A percentile compares a stretch with the other conserved stretches of the same genome.
Evolutionary conservation across 92 coral and sea anemone genomes (phyloP).

Genomic region (Blastomussa wellsi): DNA sequence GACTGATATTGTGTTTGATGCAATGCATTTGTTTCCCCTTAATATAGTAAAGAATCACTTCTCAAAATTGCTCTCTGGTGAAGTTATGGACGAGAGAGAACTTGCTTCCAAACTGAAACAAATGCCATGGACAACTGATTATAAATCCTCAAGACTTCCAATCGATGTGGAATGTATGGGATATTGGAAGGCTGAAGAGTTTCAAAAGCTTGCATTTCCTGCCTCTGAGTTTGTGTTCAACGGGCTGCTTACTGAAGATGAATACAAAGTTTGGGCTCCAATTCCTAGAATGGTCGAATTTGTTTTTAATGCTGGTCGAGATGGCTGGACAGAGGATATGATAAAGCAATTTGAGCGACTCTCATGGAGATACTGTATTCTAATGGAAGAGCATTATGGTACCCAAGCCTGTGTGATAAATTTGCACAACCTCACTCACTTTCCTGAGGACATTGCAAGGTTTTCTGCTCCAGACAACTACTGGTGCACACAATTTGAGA

Average conservation of each 20-base stretch:
- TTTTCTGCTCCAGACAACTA: conserved; percentile 70
- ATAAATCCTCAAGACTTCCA: conserved; percentile 64
- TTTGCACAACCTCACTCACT: too few species aligned
- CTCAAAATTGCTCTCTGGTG: conserved; percentile 45
- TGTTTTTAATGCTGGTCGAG: too few species aligned
- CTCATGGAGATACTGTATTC: conserved; percentile 66
- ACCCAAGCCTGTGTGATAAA: conserved; percentile 28
- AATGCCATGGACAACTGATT: conserved; percentile 77
- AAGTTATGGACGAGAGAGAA: conserved; percentile 50
- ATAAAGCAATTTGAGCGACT: conserved; percentile 48
- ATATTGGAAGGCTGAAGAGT: conserved; percentile 71
- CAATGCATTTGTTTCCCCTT: too few species aligned
- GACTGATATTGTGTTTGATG: conserved; percentile 54
- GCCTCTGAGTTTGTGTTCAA: conserved; percentile 66
- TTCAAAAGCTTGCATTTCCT: conserved; percentile 63
- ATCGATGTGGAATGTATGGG: conserved; percentile 52
- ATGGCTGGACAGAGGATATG: too few species aligned
- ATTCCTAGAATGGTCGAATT: too few species aligned
- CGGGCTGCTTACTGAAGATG: conserved; percentile 54
- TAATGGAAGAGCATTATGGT: conserved; percentile 59
- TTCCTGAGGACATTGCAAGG: too few species aligned
- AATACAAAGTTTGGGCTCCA: conserved; percentile 66
- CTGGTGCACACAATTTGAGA: conserved; percentile 75
- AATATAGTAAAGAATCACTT: too few species aligned
- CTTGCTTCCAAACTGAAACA: conserved; percentile 51